phyloP scores from a whole-genome alignment of 2,797 vertebrate genomes.

The Apogon talboti region DNA sequence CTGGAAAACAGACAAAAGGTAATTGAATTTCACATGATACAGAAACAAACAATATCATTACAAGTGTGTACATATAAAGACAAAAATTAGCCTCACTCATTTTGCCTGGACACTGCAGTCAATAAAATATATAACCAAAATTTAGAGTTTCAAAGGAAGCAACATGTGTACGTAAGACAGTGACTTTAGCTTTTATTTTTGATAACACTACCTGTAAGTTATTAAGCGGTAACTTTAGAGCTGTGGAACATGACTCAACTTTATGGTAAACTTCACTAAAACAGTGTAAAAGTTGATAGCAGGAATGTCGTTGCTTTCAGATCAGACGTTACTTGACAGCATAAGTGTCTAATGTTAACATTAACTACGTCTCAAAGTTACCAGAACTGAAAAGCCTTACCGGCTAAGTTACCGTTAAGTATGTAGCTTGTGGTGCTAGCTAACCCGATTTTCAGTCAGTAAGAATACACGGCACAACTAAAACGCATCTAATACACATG shows the following conservation, averaged over 20 bases:
- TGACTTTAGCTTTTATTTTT: no score
- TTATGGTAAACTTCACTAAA: constrained; percentile 17
- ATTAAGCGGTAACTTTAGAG: no score
- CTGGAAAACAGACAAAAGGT: constrained; percentile 60
- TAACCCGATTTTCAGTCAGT: constrained; percentile 17
- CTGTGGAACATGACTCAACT: constrained; percentile 2
- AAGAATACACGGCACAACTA: neutral
- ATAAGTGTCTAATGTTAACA: neutral
- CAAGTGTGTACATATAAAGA: neutral
- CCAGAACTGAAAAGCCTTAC: neutral
- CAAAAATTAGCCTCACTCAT: neutral
- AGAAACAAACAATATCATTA: neutral
- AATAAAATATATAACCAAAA: neutral
- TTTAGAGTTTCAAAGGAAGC: no score
- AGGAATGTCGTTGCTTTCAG: neutral
- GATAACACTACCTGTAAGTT: no score
- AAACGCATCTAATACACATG: neutral
- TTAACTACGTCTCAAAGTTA: neutral
- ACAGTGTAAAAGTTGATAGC: neutral
- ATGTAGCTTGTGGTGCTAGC: constrained; percentile 60
- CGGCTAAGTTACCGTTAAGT: constrained; percentile 69
- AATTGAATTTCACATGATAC: constrained; percentile 4
- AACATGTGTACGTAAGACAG: no score
- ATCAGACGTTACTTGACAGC: fast-evolving
- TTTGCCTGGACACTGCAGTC: neutral